Base-by-base conservation (phyloP, 1,140 invertebrate species). In the Protaetia brevitarsis region DNA sequence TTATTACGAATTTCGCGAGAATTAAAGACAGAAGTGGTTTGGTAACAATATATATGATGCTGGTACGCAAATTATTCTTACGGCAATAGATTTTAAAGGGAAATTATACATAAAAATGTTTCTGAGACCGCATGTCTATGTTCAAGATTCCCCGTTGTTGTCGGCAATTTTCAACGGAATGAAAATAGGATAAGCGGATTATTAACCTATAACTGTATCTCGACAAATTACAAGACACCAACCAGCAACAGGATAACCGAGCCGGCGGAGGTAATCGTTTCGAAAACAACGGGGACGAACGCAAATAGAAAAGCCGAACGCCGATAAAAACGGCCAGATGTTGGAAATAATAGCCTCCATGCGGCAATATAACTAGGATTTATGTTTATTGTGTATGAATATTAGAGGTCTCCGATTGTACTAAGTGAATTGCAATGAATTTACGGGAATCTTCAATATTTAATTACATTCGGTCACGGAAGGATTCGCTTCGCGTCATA, bases 341-440 rank as follows among this genome's bases (percentile, higher is more conserved):
- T 21, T 21, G 41, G 23, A 45, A 45, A 45, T 45, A 13, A 45
- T 45, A 45, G 41, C n/a, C 41, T 45, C 41, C 41, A 3, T 45
- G n/a, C 41, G 4, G 41, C 23, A 19, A 21, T 45, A 45, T 45
- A 45, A 45, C 41, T 19, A 45, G 41, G 13, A 45, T 45, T 45
- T 45, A 45, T 45, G 41, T 45, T 45, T 45, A 45, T 45, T 45
- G 41, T 45, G 41, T 45, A 45, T 45, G 41, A 45, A 45, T 45
- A 45, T 45, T 45, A 45, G 41, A 45, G 41, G 41, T 45, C 23
- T 45, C 23, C 41, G 41, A 45, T 45, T 45, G 41, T 45, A 45
- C 0, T 45, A 45, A 45, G 41, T 45, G 41, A 45, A 45, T 19
- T 45, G 41, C 41, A 45, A 45, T 45, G 41, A 45, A 45, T 45